Evolutionary conservation across 30 jellyfish, hydroid and myxozoan genomes (phyloP).

Genomic region (Mastigias papua): DNA sequence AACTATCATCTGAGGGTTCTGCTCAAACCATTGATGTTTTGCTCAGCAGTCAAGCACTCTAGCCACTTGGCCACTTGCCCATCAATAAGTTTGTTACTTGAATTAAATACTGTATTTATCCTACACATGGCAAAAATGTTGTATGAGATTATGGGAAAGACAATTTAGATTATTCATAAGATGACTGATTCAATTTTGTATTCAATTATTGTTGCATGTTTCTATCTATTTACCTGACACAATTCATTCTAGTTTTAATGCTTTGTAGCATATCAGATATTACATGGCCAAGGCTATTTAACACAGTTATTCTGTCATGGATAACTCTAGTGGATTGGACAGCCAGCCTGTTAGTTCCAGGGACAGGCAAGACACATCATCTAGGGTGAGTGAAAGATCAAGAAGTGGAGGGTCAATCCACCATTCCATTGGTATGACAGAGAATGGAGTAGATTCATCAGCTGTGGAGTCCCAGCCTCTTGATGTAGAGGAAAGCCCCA

Average conservation of each 20-base stretch:
- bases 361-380: slow-evolving; percentile 3
- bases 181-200: no score
- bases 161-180: no score
- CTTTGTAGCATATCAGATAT: background rate
- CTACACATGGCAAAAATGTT: no score
- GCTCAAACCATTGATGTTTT: no score
- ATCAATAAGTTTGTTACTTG: no score
- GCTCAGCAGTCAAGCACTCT: no score
- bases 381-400: slow-evolving; percentile 24
- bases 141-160: no score
- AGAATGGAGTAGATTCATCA: background rate
- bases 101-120: no score
- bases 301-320: background rate
- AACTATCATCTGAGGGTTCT: no score
- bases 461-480: background rate
- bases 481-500: background rate
- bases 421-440: background rate
- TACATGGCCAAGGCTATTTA: background rate
- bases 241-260: background rate
- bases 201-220: background rate
- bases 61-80: no score
- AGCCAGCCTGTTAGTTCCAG: background rate
- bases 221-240: background rate
- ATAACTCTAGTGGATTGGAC: slow-evolving; percentile 8
- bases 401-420: slow-evolving; percentile 11